Base-by-base conservation (phyloP, 2,113 vertebrate species). In the Notothenia rossii region DNA sequence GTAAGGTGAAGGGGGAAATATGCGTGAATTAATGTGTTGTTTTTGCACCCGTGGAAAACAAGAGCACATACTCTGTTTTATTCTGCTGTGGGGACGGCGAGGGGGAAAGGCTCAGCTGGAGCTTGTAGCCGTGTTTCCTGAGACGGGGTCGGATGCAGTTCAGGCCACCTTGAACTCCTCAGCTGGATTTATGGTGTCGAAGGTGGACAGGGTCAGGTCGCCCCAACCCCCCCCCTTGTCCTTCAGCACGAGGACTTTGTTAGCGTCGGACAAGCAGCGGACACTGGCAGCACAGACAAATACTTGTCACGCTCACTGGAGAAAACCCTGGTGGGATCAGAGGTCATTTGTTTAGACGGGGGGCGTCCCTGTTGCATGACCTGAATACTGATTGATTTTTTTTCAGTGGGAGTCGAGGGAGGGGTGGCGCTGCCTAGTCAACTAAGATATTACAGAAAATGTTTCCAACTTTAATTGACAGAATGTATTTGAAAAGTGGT, bases 381-480 rank as follows among this genome's bases (percentile, higher is more conserved):
- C 84, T 83, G 83, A 89, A 92, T 92, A 56, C 87, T 89, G 92
- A 94, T 93, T 92, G 92, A 93, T 92, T 94, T 86, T 84, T 84
- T 68, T 64, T 66, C 40, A 82, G 75, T 72, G 61, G 36, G 62
- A 60, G 81, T 79, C 69, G 20, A 8, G 81, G 78, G 58, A 65
- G 9, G 46, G 53, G 20, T 25, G 17, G 14, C 14, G 5, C 22
- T 75, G 61, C 29, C 29, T 29, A 4, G 29, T 29, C 29, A 29
- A 29, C 29, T 29, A 29, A 29, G 29, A 29, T 29, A 29, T 29
- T 25, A 25, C 25, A 25, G 25, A 25, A 25, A 3, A 25, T 3
- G 2, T 25, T 25, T 25, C 25, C 25, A 25, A 25, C 25, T 25
- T 25, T 25, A 25, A 25, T 25, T 25, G 25, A 25, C 25, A 25